These are phyloP conservation scores for Nesoenas mayeri DNA, from an alignment of 2,113 vertebrate species.

Conservation along the genomic window DNA sequence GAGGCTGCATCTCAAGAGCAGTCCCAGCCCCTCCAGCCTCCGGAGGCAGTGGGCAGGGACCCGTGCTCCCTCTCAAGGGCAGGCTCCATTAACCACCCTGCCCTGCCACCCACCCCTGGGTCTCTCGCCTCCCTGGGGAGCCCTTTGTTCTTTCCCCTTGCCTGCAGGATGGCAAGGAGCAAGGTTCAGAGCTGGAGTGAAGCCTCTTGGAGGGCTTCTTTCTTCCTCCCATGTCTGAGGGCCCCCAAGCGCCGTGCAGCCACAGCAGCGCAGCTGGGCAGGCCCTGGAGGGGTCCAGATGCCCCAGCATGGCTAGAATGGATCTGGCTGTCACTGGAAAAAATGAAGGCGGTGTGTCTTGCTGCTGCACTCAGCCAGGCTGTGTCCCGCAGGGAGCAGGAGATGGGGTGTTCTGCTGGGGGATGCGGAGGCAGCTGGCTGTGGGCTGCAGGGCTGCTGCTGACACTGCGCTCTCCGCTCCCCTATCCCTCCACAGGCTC, in stretches of 20 bases:
- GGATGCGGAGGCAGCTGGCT: no score
- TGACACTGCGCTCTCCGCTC: background rate
- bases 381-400: background rate
- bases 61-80: background rate
- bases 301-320: background rate
- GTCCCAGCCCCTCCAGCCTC: background rate
- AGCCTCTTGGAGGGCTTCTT: background rate
- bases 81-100: background rate
- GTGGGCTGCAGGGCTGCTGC: background rate
- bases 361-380: rapidly evolving
- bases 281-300: no score
- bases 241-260: rapidly evolving
- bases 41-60: background rate
- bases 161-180: background rate
- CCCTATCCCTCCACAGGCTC: conserved; percentile 58
- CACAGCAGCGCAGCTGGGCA: background rate
- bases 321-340: background rate
- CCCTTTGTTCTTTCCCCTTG: background rate
- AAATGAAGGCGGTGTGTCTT: rapidly evolving
- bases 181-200: background rate
- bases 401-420: background rate
- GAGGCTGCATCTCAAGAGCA: background rate
- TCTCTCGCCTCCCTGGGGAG: background rate
- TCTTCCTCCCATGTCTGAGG: background rate
- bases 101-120: rapidly evolving